phyloP scores from a whole-genome alignment of 53 echinoderm and acorn worm genomes.

The Mesocentrotus franciscanus region DNA sequence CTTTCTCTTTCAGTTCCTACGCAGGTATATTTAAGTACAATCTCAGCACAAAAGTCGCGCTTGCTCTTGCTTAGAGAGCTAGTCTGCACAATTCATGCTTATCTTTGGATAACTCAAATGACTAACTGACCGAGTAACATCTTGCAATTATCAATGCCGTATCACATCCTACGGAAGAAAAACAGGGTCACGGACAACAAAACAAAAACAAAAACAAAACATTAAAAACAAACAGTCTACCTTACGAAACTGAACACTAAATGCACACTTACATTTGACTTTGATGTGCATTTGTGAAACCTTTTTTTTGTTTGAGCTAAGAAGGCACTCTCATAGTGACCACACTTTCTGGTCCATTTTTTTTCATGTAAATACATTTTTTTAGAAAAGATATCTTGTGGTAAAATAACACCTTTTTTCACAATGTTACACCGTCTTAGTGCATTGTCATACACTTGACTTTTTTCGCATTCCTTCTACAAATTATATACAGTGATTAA shows the following conservation, averaged over 20 bases:
- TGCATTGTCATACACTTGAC: background rate
- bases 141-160: background rate
- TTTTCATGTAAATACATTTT: conserved; percentile 33
- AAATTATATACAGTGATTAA: conserved; percentile 48
- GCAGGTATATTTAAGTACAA: background rate
- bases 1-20: background rate
- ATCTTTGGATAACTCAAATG: background rate
- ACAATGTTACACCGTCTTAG: conserved; percentile 19
- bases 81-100: background rate
- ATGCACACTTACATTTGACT: background rate
- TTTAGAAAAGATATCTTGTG: conserved; percentile 61
- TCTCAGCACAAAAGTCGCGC: background rate
- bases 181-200: background rate
- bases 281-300: conserved; percentile 14
- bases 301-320: conserved; percentile 31
- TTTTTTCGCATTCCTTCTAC: background rate
- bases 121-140: background rate
- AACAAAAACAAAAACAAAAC: conserved; percentile 36
- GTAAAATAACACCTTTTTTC: conserved; percentile 60
- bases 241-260: conserved; percentile 4
- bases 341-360: conserved; percentile 12
- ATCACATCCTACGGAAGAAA: background rate
- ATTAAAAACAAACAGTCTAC: background rate
- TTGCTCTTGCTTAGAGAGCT: background rate
- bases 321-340: conserved; percentile 46